Conservation (phyloP, 2,113 vertebrate species). For the Bagarius yarrelli region DNA sequence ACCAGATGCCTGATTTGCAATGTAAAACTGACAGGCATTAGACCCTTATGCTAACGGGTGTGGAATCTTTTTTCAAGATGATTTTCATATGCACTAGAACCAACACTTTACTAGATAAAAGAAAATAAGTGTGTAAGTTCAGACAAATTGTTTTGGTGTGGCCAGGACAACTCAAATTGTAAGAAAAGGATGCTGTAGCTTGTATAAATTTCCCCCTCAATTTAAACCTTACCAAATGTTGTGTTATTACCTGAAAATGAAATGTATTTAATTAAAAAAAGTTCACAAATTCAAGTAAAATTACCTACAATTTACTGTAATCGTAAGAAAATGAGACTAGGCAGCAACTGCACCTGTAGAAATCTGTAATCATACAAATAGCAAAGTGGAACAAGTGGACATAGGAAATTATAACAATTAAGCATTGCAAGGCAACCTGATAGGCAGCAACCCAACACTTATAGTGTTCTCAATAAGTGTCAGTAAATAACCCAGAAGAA, state of each 20-base stretch:
- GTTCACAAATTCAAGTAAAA: background rate
- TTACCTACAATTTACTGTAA: background rate
- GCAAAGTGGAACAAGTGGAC: too few relatives aligned
- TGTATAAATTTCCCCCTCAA: background rate
- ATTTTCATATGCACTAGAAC: background rate
- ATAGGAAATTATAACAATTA: too few relatives aligned
- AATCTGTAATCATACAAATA: too few relatives aligned
- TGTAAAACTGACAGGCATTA: background rate
- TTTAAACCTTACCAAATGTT: background rate
- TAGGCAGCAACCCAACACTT: too few relatives aligned
- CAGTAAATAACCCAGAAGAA: too few relatives aligned
- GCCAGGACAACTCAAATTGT: background rate
- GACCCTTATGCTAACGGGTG: background rate
- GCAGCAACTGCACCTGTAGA: too few relatives aligned
- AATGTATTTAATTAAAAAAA: background rate
- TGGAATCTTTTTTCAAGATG: background rate
- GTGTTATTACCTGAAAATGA: background rate
- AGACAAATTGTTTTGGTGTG: background rate
- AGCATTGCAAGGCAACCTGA: too few relatives aligned
- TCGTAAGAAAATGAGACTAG: too few relatives aligned
- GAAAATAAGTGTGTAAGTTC: background rate
- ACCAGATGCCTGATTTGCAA: slow-evolving; percentile 27
- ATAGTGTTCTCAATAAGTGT: too few relatives aligned
- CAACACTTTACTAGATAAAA: background rate
- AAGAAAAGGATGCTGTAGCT: background rate